These are phyloP conservation scores for Lamprotornis superbus DNA, from an alignment of 2,113 vertebrate genomes.

Conservation along the genomic window DNA sequence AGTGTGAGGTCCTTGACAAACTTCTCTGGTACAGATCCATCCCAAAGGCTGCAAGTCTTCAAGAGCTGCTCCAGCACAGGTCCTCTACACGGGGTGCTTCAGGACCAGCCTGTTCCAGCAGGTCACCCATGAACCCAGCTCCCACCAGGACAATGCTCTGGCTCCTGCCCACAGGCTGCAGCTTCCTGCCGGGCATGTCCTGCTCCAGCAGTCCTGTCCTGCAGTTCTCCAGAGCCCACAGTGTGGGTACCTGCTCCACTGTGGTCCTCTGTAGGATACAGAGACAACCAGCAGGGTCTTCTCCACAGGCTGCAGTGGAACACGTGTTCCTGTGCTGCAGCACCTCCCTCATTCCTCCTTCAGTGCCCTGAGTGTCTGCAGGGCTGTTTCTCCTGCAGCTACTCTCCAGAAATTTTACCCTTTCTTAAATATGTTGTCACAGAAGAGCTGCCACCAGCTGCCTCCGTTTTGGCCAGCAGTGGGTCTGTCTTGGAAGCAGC, in stretches of 20 bases:
- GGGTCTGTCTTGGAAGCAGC: not conserved
- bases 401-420: not conserved
- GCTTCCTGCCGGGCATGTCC: not conserved
- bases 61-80: not conserved
- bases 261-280: not conserved
- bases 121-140: not conserved
- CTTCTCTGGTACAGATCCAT: not conserved
- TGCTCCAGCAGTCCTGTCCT: not conserved
- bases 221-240: not conserved
- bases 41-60: not conserved
- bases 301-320: not conserved
- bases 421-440: not conserved
- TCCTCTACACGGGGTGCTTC: not conserved
- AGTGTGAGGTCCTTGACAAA: not conserved
- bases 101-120: not conserved
- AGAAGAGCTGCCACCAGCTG: not conserved
- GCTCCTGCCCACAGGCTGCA: not conserved
- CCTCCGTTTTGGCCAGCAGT: not conserved
- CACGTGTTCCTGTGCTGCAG: rapidly evolving
- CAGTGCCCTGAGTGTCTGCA: not conserved
- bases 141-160: not conserved
- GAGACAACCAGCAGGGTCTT: not conserved
- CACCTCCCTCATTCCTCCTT: too few species aligned
- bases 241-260: not conserved
- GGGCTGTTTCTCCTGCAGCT: not conserved